phyloP scores from a whole-genome alignment of 2,888 invertebrate genomes.

The Drosophila emarginata region DNA sequence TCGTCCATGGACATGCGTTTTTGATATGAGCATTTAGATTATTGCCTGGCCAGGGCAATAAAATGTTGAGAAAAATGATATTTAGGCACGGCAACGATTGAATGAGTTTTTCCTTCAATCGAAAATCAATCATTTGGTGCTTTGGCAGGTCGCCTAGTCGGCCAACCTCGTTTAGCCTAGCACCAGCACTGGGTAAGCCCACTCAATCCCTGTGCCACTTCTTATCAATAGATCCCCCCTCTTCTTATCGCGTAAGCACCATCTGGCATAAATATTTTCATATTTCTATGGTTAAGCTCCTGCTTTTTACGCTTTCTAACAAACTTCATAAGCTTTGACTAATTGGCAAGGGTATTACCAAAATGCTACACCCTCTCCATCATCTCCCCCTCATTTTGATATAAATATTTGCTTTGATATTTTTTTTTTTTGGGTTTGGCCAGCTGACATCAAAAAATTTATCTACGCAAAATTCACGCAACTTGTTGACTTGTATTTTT shows the following conservation, averaged over 20 bases:
- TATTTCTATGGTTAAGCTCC: conserved; percentile 42
- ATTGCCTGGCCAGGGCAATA: conserved; percentile 50
- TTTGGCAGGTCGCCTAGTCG: conserved; percentile 63
- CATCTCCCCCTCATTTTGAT: not conserved
- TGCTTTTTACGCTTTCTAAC: conserved; percentile 35
- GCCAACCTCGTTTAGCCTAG: conserved; percentile 44
- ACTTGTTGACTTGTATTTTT: conserved; percentile 20
- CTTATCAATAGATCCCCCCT: conserved; percentile 22
- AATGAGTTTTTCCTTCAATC: conserved; percentile 30
- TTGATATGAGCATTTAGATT: conserved; percentile 72
- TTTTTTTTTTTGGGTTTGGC: conserved; percentile 1
- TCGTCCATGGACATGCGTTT: conserved; percentile 63
- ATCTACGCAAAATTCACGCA: conserved; percentile 66
- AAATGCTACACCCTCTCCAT: conserved; percentile 27
- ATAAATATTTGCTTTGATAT: not conserved
- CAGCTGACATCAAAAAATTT: conserved; percentile 52
- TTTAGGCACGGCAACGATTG: conserved; percentile 36
- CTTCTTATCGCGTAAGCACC: conserved; percentile 64
- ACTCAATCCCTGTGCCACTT: not conserved
- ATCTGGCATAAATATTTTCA: conserved; percentile 59
- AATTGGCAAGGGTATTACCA: conserved; percentile 66
- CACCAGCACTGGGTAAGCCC: conserved; percentile 14
- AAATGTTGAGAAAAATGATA: conserved; percentile 41
- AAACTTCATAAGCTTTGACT: conserved; percentile 64
- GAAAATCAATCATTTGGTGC: conserved; percentile 48